Conservation (phyloP, 2,888 invertebrate species). For the Tetragonula carbonaria region DNA sequence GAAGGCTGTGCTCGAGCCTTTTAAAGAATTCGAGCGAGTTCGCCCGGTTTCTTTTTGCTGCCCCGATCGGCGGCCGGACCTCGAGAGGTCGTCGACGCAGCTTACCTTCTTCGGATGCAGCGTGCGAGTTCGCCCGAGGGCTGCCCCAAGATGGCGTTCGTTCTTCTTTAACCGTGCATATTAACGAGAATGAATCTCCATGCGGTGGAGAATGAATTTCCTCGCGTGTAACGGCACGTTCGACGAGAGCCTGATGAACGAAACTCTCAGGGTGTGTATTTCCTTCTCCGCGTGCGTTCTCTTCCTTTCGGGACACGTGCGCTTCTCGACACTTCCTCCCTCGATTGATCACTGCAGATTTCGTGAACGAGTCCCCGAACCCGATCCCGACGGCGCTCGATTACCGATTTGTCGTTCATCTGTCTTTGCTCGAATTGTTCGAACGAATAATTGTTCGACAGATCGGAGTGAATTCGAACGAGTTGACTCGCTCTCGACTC, state of each 20-base stretch:
- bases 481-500: neutral
- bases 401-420: neutral
- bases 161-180: slow-evolving; percentile 53
- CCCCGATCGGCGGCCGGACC: slow-evolving; percentile 1
- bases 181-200: slow-evolving; percentile 42
- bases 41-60: slow-evolving; percentile 15
- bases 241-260: slow-evolving; percentile 43
- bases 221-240: slow-evolving; percentile 12
- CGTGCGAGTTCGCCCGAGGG: neutral
- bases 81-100: slow-evolving; percentile 25
- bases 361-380: neutral
- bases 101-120: slow-evolving; percentile 43
- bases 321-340: neutral
- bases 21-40: slow-evolving; percentile 30
- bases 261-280: slow-evolving; percentile 20
- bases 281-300: neutral
- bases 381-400: neutral
- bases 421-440: neutral
- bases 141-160: slow-evolving; percentile 50
- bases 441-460: neutral
- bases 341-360: neutral
- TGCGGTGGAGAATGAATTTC: neutral
- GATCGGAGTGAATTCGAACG: neutral
- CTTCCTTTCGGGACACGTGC: neutral
- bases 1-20: neutral